phyloP scores from a whole-genome alignment of 2,113 vertebrate species.

The Alaudala cheleensis region DNA sequence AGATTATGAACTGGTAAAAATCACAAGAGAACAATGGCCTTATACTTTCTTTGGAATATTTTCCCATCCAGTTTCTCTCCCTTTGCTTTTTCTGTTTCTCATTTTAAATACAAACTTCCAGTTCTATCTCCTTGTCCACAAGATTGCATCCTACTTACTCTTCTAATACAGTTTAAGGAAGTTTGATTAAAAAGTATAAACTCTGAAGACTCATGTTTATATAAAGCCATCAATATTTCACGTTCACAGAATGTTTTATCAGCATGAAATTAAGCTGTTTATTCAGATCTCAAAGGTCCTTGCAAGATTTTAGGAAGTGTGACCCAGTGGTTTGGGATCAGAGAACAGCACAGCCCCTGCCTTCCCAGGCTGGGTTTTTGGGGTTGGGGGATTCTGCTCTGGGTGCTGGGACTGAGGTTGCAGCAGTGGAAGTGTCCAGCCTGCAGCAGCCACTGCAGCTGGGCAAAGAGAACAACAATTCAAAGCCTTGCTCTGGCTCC shows the following conservation, averaged over 20 bases:
- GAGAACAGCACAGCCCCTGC: conserved; percentile 1
- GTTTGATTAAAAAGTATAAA: background rate
- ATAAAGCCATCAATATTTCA: background rate
- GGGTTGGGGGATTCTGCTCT: background rate
- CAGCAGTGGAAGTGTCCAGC: background rate
- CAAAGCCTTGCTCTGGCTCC: rapidly evolving
- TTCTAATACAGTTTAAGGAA: background rate
- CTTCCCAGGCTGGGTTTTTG: background rate
- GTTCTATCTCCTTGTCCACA: background rate
- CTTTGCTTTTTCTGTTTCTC: background rate
- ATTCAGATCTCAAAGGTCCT: conserved; percentile 7
- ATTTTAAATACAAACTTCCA: background rate
- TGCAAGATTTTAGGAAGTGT: background rate
- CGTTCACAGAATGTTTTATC: background rate
- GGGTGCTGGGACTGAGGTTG: background rate
- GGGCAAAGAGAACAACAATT: conserved; percentile 38
- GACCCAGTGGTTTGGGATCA: conserved; percentile 54
- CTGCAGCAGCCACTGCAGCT: background rate
- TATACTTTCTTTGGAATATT: background rate
- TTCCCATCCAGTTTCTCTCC: background rate
- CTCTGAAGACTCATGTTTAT: background rate
- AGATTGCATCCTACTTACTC: background rate
- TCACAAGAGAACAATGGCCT: background rate
- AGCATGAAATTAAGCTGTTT: background rate
- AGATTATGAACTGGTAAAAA: conserved; percentile 18